A percentile compares a stretch with the other conserved stretches of the same genome.
Conservation (phyloP, 2,888 invertebrate genomes). For the Polia nebulosa region DNA sequence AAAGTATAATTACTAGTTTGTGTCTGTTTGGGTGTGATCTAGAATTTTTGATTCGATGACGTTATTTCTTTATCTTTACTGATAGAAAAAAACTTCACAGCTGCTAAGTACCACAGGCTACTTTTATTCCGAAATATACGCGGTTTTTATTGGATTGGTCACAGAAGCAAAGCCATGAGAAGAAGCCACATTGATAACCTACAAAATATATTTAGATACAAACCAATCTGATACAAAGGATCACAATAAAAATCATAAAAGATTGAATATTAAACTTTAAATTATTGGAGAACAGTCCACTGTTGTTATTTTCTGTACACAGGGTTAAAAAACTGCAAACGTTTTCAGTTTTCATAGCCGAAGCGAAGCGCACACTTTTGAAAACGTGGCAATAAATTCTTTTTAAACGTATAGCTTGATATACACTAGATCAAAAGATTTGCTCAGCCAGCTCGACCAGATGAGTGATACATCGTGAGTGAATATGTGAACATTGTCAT, state of each 20-base stretch:
- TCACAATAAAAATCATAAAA: neutral
- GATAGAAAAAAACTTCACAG: no score
- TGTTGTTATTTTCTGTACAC: conserved; percentile 31
- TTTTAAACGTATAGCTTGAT: conserved; percentile 7
- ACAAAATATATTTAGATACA: neutral
- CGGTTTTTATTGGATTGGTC: no score
- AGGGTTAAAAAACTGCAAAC: conserved; percentile 13
- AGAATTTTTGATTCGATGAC: no score
- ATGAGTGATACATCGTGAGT: neutral
- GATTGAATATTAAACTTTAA: neutral
- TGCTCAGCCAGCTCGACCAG: neutral
- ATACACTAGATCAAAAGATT: conserved; percentile 1
- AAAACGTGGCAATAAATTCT: conserved; percentile 13
- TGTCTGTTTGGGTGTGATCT: no score
- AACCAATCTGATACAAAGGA: neutral
- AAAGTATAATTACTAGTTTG: no score
- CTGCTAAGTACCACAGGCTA: no score
- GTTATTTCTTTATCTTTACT: no score
- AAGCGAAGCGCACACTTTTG: conserved; percentile 16
- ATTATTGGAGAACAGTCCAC: neutral
- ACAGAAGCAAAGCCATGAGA: neutral
- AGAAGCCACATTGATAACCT: neutral
- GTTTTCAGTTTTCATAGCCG: conserved; percentile 15
- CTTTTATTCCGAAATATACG: no score
- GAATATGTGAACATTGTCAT: neutral